Conservation (phyloP, 2,797 vertebrate genomes). For the Coreius guichenoti region DNA sequence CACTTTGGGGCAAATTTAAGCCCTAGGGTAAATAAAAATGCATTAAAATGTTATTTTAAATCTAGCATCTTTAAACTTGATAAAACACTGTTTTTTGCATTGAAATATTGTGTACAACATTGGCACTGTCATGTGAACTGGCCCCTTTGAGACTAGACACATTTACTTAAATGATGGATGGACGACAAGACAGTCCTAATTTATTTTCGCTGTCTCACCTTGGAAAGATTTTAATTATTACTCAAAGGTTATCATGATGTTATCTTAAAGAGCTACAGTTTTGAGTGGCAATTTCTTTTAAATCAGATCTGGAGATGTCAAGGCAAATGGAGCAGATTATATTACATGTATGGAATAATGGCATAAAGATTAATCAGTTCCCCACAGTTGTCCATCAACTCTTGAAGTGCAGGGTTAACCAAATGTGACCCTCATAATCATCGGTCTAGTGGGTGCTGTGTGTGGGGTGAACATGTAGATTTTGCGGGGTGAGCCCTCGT, state of each 20-base stretch:
- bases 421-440: constrained; percentile 27
- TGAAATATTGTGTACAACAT: neutral
- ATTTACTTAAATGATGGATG: constrained; percentile 36
- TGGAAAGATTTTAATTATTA: constrained; percentile 41
- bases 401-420: constrained; percentile 19
- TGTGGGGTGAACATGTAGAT: constrained; percentile 25
- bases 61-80: neutral
- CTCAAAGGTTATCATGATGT: constrained; percentile 18
- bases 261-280: constrained; percentile 17
- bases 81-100: neutral
- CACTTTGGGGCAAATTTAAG: neutral
- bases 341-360: neutral
- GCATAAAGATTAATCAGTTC: constrained; percentile 23
- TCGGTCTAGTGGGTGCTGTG: neutral
- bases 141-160: constrained; percentile 9
- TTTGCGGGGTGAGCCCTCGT: neutral
- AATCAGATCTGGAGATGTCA: neutral
- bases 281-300: constrained; percentile 12
- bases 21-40: neutral
- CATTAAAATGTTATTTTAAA: neutral
- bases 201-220: constrained; percentile 33
- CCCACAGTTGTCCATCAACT: constrained; percentile 26
- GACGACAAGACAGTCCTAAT: constrained; percentile 32
- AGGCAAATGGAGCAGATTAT: neutral
- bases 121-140: neutral